Evolutionary conservation across 2,113 vertebrate genomes (phyloP), one percentile per base, ranked within the genome.

Genomic region (Sinosuthora webbiana): DNA sequence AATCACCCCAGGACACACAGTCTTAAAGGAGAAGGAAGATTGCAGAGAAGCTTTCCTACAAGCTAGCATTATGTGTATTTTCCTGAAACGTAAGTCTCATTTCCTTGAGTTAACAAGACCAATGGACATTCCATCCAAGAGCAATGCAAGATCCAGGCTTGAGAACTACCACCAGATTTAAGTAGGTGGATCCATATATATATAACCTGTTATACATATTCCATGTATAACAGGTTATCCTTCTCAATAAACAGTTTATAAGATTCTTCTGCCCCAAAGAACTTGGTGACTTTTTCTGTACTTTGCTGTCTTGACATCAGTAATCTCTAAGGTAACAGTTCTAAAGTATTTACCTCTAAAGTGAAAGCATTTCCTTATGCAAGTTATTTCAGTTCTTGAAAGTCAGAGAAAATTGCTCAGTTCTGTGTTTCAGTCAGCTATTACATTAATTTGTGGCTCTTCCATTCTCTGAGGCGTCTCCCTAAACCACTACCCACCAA

Each of bases 141-240:
- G 5, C 6, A 87, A 22, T 0, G 0, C 12, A 37, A 79, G 12
- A 56, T 5, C 31, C 13, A 19, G 30, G 1, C 35, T 83, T 73
- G 27, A 80, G 18, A 90, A 42, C 17, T 41, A 44, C 21, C 14
- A n/a, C 10, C 30, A 47, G 5, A 47, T 88, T 83, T 27, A 68
- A 39, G 23, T 13, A 56, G 41, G 33, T 47, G 25, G 47, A 65
- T 52, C 27, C 35, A 41, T 81, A 77, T 39, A 39, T 39, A 39
- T 10, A 39, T 39, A 39, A 39, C 37, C 37, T 39, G 37, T 39
- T 39, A 39, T 39, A 39, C 37, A 39, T 39, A 39, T 39, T 56
- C 16, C 27, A 10, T 10, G 4, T 44, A 52, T 47, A 64, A 42
- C 15, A 24, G 16, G 2, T 37, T 28, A 28, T 12, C 49, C 7